Evolutionary conservation across 2,888 invertebrate genomes (phyloP).

Genomic region (Yponomeuta plumbellus): DNA sequence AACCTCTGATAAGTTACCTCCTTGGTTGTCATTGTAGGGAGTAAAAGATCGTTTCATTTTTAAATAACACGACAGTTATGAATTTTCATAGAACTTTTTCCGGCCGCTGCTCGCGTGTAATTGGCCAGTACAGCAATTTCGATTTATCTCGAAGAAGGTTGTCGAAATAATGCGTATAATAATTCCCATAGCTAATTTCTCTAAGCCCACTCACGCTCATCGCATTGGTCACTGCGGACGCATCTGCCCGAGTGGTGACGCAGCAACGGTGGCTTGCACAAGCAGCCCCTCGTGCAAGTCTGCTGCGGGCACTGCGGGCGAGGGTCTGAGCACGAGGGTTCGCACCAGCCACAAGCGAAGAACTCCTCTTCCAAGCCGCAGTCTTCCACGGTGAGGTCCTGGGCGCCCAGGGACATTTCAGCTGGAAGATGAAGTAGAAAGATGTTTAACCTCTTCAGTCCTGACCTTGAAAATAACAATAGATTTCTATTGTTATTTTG

Average conservation of each 20-base stretch:
- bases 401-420: constrained; percentile 28
- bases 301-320: constrained; percentile 37
- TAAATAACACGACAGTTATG: no score
- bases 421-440: constrained; percentile 24
- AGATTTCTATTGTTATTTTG: no score
- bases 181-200: neutral
- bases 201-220: constrained; percentile 36
- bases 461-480: no score
- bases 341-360: constrained; percentile 57
- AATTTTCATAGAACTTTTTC: no score
- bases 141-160: no score
- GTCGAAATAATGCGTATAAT: no score
- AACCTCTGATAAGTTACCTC: no score
- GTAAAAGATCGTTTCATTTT: no score
- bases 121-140: no score
- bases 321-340: constrained; percentile 52
- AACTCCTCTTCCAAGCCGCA: constrained; percentile 53
- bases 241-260: constrained; percentile 52
- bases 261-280: constrained; percentile 52
- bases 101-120: no score
- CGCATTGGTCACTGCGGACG: constrained; percentile 41
- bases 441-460: no score
- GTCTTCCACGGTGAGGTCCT: constrained; percentile 45
- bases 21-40: no score
- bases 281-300: constrained; percentile 51